Evolutionary conservation across 1,140 invertebrate species (phyloP), one percentile per base, ranked within the genome.

Genomic region (Diabrotica undecimpunctata): DNA sequence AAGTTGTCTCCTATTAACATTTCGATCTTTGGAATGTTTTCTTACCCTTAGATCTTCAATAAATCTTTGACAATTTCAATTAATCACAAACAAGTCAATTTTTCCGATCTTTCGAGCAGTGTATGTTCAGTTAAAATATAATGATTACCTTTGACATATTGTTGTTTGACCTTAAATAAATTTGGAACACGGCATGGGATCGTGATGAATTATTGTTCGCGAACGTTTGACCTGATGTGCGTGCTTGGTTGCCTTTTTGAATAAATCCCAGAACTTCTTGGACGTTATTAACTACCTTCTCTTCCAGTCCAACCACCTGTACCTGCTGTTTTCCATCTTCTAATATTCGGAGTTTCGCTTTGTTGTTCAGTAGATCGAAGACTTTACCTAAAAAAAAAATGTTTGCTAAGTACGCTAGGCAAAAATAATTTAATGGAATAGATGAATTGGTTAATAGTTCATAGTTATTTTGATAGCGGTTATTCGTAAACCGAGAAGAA

Each of bases 301-400:
- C 92, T 61, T 88, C 89, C 39, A 95, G 76, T 37, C 92, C 92
- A 6, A 94, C 90, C 54, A 95, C 87, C 81, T 93, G 90, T 13
- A 94, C 91, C 75, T 84, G 82, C 58, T 90, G 86, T 75, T 92
- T 91, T 11, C 88, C 89, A 78, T 94, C 92, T 77, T 94, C 93
- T 7, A 95, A 75, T 38, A 95, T 90, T 61, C 96, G 85, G 14
- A 99, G 81, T 78, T 98, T 96, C 66, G 90, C 86, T 80, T 99
- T 99, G 71, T 95, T 92, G 70, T 95, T 93, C 63, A 99, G 80
- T 51, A 99, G 82, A 84, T 99, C 98, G 81, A 99, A 96, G 7
- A 95, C 92, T 83, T 90, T 95, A 46, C 41, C 41, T 46, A 6
- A n/a, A 46, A 6, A n/a, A 46, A 46, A 46, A 5, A 8, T n/a